Evolutionary conservation across 2,113 vertebrate species (phyloP).

Genomic region (Azemiops feae): DNA sequence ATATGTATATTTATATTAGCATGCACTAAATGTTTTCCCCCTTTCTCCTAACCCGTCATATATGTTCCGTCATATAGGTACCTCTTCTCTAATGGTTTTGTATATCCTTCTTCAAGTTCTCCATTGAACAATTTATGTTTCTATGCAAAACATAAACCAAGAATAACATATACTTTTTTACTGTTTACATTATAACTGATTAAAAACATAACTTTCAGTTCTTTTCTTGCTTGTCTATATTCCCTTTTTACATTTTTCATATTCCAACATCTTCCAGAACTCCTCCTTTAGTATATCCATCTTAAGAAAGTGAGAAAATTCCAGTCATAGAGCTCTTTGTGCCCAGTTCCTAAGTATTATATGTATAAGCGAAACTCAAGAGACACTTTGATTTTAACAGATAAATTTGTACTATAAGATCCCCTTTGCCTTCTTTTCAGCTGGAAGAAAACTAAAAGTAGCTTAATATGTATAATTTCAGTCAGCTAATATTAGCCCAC

Average conservation of each 20-base stretch:
- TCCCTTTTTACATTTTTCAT: neutral
- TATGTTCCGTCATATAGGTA: neutral
- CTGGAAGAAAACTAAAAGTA: neutral
- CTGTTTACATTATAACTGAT: neutral
- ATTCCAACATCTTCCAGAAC: neutral
- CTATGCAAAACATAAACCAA: neutral
- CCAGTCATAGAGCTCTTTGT: neutral
- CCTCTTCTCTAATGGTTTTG: neutral
- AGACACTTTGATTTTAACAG: neutral
- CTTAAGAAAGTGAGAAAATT: neutral
- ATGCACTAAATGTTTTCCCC: neutral
- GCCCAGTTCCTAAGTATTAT: slow-evolving; percentile 2
- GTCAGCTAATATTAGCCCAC: neutral
- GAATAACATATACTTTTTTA: neutral
- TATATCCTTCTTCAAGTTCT: neutral
- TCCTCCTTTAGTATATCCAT: neutral
- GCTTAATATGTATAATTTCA: neutral
- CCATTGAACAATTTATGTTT: neutral
- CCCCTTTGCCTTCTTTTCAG: slow-evolving; percentile 19
- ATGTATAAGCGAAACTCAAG: neutral
- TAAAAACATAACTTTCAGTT: neutral
- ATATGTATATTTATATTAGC: neutral
- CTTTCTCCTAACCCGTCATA: neutral
- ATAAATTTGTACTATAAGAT: neutral
- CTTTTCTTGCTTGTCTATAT: neutral